These are phyloP conservation scores for Castor canadensis DNA, from an alignment of 2,113 vertebrate species.

Conservation along the genomic window DNA sequence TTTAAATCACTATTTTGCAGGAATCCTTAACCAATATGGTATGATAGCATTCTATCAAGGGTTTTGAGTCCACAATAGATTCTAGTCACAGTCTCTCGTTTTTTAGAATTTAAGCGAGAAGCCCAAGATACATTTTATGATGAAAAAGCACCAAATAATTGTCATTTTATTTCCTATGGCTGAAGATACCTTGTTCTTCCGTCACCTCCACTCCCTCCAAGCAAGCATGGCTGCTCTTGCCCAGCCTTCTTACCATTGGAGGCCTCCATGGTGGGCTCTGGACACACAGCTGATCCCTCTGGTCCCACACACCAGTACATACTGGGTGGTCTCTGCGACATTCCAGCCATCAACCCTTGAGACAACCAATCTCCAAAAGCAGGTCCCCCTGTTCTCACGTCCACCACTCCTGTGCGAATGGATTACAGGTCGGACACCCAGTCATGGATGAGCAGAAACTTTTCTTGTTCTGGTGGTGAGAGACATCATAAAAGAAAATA, in stretches of 20 bases:
- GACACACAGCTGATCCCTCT: slow-evolving; percentile 57
- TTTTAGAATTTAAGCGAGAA: neutral
- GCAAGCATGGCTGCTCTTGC: rapidly evolving
- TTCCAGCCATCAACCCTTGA: slow-evolving; percentile 61
- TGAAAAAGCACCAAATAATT: neutral
- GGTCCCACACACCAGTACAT: slow-evolving; percentile 81
- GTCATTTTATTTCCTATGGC: neutral
- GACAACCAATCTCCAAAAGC: neutral
- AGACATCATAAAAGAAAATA: neutral
- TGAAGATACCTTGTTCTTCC: neutral
- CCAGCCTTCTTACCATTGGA: slow-evolving; percentile 46
- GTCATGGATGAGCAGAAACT: neutral
- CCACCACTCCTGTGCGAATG: rapidly evolving
- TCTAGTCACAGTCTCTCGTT: neutral
- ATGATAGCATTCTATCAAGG: neutral
- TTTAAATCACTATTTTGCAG: neutral
- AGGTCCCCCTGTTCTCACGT: neutral
- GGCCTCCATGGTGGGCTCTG: slow-evolving; percentile 59
- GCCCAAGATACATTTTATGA: neutral
- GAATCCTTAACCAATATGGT: neutral
- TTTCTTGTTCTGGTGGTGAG: neutral
- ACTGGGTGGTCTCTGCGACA: slow-evolving; percentile 65
- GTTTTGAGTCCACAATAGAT: neutral
- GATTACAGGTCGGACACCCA: neutral
- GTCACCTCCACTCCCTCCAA: rapidly evolving